phyloP scores from a whole-genome alignment of 2,888 invertebrate species.

The Caenorhabditis afra region DNA sequence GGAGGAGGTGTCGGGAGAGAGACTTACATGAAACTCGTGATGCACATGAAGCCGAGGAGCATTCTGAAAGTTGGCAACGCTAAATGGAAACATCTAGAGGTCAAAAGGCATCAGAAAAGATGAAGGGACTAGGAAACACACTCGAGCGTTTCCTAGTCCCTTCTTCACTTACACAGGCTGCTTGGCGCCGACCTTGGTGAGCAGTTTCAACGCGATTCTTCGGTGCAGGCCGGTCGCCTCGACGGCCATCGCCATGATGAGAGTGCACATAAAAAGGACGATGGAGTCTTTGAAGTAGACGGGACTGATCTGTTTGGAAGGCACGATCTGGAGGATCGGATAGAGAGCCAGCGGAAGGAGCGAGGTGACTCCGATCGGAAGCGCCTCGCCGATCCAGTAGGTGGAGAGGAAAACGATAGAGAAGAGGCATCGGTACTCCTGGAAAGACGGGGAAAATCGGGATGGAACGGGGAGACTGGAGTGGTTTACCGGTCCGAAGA shows the following conservation, averaged over 20 bases:
- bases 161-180: constrained; percentile 37
- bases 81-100: background rate
- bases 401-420: constrained; percentile 61
- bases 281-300: constrained; percentile 65
- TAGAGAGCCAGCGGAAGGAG: constrained; percentile 70
- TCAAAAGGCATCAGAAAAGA: background rate
- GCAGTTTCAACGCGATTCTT: constrained; percentile 65
- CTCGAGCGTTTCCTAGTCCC: background rate
- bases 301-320: constrained; percentile 59
- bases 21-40: constrained; percentile 64
- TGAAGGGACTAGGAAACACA: background rate
- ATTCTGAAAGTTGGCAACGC: constrained; percentile 44
- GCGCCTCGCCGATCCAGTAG: constrained; percentile 67
- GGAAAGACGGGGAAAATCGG: constrained; percentile 8
- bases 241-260: constrained; percentile 69
- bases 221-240: constrained; percentile 65
- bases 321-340: constrained; percentile 66
- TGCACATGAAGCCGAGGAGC: constrained; percentile 65
- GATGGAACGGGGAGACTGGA: background rate
- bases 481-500: constrained; percentile 55
- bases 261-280: constrained; percentile 60
- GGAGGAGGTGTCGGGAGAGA: background rate
- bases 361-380: constrained; percentile 70
- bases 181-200: constrained; percentile 63
- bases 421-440: constrained; percentile 68